These are phyloP conservation scores for Numida meleagris DNA, from an alignment of 2,113 vertebrate genomes.

Conservation along the genomic window DNA sequence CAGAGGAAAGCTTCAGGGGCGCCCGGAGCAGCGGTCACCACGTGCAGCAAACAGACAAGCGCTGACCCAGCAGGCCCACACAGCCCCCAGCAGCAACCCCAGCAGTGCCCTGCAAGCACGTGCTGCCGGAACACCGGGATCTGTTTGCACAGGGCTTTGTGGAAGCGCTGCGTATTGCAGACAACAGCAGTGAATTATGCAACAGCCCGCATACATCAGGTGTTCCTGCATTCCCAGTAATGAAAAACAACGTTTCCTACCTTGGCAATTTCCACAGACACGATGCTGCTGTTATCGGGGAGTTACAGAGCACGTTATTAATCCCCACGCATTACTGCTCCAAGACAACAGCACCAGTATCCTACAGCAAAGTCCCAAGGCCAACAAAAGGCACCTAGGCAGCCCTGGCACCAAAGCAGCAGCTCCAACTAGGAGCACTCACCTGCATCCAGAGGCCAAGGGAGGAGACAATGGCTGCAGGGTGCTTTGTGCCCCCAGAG, in stretches of 20 bases:
- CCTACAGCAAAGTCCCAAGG: fast-evolving
- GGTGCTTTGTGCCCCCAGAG: not conserved
- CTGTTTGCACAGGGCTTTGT: not conserved
- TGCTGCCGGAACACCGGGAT: fast-evolving
- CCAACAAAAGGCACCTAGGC: fast-evolving
- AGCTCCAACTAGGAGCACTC: fast-evolving
- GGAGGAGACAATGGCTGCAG: not conserved
- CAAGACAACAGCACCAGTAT: fast-evolving
- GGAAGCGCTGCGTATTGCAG: not conserved
- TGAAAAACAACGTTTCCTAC: not conserved
- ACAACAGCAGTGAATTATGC: fast-evolving
- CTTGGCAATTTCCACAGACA: fast-evolving
- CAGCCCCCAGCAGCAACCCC: not conserved
- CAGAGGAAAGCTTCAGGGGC: not conserved
- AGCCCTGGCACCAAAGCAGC: fast-evolving
- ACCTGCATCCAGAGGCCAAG: not conserved
- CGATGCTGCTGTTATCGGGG: fast-evolving
- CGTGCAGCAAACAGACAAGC: not conserved
- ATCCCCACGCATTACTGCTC: fast-evolving
- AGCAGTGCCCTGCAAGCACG: not conserved
- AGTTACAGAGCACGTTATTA: not conserved
- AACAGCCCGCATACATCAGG: fast-evolving
- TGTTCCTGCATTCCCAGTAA: fast-evolving
- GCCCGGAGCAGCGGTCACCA: not conserved
- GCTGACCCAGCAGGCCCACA: not conserved